Evolutionary conservation across 2,113 vertebrate species (phyloP), one percentile per base, ranked within the genome.

Genomic region (Ictalurus punctatus): DNA sequence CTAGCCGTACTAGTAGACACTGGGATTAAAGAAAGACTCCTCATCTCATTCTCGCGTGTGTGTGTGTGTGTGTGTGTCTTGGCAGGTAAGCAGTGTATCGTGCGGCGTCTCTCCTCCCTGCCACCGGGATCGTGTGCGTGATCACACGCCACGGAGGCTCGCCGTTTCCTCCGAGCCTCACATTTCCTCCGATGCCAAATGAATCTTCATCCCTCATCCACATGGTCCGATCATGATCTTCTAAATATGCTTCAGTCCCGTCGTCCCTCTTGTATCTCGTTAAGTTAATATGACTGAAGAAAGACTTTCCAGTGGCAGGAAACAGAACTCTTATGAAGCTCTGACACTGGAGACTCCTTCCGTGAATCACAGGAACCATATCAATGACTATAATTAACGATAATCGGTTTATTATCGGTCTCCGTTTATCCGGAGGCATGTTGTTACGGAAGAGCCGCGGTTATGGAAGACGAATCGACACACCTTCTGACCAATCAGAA

Each of bases 1-100:
- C 6, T 8, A 10, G 7, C 61, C 8, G 10, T 27, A 10, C 9
- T 67, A 27, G n/a, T 27, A 4, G 8, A 69, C 27, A 1, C n/a
- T 67, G 12, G 65, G 65, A 14, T n/a, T 30, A 67, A n/a, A n/a
- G 65, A 65, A n/a, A 12, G 25, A 12, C 27, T 65, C 61, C 7
- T 27, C 2, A 25, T 65, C 59, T 63, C 59, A 63, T 19, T 6
- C 1, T 27, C 44, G 6, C 6, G 65, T 52, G 27, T 85, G n/a
- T 61, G 52, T 59, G 10, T 80, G 73, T 76, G 5, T 73, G 76
- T 86, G 81, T 59, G 5, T 59, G 61, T 89, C 0, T 71, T 3
- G 89, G 0, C 90, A 99, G 98, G 97, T 95, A 99, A 98, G 88
- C 94, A 97, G 93, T 98, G 97, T 91, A 98, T 99, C 2, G 98